A percentile compares a stretch with the other conserved stretches of the same genome.
Evolutionary conservation across 2,797 vertebrate species (phyloP).

Genomic region (Calcarius lapponicus): DNA sequence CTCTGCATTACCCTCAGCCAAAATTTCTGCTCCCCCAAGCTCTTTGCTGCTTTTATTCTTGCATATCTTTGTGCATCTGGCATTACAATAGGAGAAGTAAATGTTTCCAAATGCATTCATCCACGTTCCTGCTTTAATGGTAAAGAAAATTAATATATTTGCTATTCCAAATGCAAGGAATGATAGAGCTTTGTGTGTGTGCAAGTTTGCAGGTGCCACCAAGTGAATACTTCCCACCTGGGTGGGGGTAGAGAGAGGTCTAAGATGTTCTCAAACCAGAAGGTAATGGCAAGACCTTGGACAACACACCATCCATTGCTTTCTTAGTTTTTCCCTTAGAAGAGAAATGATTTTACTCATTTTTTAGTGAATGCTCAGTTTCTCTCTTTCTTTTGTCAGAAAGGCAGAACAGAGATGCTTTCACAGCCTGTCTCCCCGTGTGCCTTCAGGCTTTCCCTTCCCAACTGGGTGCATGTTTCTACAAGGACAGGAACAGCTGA

Average conservation of each 20-base stretch:
- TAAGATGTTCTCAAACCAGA: not conserved
- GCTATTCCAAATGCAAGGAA: not conserved
- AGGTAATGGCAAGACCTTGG: not conserved
- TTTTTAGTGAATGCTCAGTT: not conserved
- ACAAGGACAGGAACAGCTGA: not conserved
- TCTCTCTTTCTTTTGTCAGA: not conserved
- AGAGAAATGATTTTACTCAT: not conserved
- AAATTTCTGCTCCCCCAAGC: slow-evolving; percentile 1
- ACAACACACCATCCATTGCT: not conserved
- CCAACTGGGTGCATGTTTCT: not conserved
- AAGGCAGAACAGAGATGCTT: not conserved
- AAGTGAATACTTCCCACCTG: not conserved
- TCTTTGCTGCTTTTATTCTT: slow-evolving; percentile 12
- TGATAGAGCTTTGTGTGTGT: not conserved
- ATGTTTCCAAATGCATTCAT: slow-evolving; percentile 29
- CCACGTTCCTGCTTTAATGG: not conserved
- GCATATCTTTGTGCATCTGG: not conserved
- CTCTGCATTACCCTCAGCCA: slow-evolving; percentile 6
- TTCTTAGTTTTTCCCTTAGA: not conserved
- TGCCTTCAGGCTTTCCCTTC: not conserved
- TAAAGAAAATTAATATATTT: slow-evolving; percentile 6
- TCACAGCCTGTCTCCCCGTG: not conserved
- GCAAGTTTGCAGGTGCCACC: not conserved
- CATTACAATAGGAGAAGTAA: not conserved
- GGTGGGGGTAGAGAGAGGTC: not conserved